Evolutionary conservation across 2,797 vertebrate genomes (phyloP), one percentile per base, ranked within the genome.

Genomic region (Acropternis orthonyx): DNA sequence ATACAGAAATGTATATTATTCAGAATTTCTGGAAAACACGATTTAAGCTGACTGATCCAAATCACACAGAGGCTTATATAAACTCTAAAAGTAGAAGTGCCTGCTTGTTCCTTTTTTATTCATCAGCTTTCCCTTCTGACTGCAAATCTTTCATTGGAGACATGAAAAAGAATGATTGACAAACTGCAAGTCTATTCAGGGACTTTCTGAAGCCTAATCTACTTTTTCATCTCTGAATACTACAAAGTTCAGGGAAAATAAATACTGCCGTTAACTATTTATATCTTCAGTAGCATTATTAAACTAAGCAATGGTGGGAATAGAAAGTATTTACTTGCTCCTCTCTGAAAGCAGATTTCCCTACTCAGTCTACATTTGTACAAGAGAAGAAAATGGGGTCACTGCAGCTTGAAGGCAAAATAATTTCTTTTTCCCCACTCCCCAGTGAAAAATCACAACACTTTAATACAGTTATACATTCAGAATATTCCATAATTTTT

Each of bases 11-110:
- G 5, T 10, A 0, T 32, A 30, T 39, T 81, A 81, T 16, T 81
- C 59, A 75, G 43, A 84, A 88, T 84, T 86, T 88, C 66, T 84
- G 62, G 54, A 84, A 95, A 84, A 86, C 36, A 58, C 9, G 5
- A 92, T 90, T 90, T 90, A 90, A 84, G 80, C 73, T 81, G 66
- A 83, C 48, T 92, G 83, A 95, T 92, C 62, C 51, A 92, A 94
- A 94, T 90, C 48, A 61, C 52, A 69, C 22, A 62, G 51, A 71
- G 24, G 28, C 41, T 93, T 83, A 67, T 52, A 30, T 63, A 81
- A 92, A 51, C 76, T 61, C 11, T 61, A 46, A 43, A 86, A 91
- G 67, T 4, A 61, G 23, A 88, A 92, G 52, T 58, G 74, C 68
- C 79, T 78, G 80, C 69, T 66, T 59, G 28, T 74, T 95, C 49